Evolutionary conservation across 1,140 invertebrate species (phyloP).

Genomic region (Pseudomyrmex dendroicus): DNA sequence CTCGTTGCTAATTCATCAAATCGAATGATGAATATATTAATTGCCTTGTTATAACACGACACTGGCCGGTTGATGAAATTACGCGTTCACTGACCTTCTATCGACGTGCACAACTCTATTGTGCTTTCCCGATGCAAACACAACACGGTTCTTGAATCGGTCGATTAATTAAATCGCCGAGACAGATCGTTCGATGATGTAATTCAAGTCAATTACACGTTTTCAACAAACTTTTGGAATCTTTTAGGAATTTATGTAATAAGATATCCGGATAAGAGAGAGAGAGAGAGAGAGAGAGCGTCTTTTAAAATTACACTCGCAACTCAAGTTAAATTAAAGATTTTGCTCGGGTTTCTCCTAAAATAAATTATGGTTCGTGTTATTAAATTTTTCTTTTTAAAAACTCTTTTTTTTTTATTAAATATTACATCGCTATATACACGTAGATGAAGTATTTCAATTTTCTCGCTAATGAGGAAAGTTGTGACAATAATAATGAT

Average conservation of each 20-base stretch:
- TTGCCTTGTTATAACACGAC: conserved; percentile 56
- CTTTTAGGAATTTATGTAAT: background rate
- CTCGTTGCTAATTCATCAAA: conserved; percentile 61
- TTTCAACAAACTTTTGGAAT: conserved; percentile 11
- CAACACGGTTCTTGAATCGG: conserved; percentile 56
- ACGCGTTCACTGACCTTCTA: conserved; percentile 57
- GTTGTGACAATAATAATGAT: conserved; percentile 60
- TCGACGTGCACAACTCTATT: conserved; percentile 50
- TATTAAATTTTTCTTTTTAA: conserved; percentile 24
- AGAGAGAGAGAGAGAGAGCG: too few relatives aligned
- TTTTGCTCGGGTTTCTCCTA: background rate
- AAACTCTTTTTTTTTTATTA: background rate
- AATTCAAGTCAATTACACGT: conserved; percentile 8
- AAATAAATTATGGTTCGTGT: conserved; percentile 1
- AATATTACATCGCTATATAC: conserved; percentile 38
- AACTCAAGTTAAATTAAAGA: background rate
- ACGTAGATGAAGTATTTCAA: conserved; percentile 48
- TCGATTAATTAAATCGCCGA: conserved; percentile 49
- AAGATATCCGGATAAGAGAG: background rate
- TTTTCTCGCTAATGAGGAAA: conserved; percentile 59
- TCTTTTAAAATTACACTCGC: too few relatives aligned
- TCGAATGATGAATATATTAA: conserved; percentile 60
- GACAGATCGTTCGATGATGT: conserved; percentile 5
- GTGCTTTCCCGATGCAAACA: conserved; percentile 54
- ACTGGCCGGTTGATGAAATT: conserved; percentile 48